These are phyloP conservation scores for Amblyjoppa proteus DNA, from an alignment of 2,888 invertebrate genomes.

Conservation along the genomic window DNA sequence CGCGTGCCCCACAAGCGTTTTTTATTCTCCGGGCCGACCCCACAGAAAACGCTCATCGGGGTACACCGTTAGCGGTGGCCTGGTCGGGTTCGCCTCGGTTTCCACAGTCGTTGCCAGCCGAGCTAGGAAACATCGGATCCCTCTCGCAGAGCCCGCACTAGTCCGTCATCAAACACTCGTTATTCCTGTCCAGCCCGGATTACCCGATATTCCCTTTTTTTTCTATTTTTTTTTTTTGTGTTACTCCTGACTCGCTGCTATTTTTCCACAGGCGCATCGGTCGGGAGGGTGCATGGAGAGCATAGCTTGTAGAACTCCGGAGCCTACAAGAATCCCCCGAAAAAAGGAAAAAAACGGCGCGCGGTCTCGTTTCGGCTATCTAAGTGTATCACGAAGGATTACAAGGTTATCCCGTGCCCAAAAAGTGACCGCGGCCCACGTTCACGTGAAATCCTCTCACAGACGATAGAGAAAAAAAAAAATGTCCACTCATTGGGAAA, in stretches of 20 bases:
- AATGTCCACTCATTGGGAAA: conserved; percentile 59
- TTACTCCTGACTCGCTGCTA: not conserved
- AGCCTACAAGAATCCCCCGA: conserved; percentile 44
- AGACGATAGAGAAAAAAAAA: conserved; percentile 61
- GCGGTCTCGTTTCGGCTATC: conserved; percentile 74
- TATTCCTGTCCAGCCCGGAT: conserved; percentile 83
- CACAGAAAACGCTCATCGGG: conserved; percentile 28
- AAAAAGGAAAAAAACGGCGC: conserved; percentile 71
- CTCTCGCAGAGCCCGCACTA: conserved; percentile 63
- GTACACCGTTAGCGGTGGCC: conserved; percentile 61
- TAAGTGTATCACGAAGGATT: conserved; percentile 82
- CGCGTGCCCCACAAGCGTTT: conserved; percentile 79
- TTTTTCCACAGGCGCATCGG: conserved; percentile 49
- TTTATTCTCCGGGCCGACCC: conserved; percentile 73
- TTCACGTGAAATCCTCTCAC: conserved; percentile 30
- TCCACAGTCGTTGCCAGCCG: conserved; percentile 53
- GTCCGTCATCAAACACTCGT: conserved; percentile 83
- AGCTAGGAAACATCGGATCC: conserved; percentile 27
- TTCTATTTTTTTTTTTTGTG: conserved; percentile 30
- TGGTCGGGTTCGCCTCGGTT: conserved; percentile 50
- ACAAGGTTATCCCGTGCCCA: conserved; percentile 77
- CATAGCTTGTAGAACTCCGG: conserved; percentile 34
- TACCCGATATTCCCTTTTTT: conserved; percentile 78
- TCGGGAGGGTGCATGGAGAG: conserved; percentile 19
- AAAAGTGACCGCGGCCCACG: conserved; percentile 78